A percentile compares a stretch with the other conserved stretches of the same genome.
These are phyloP conservation scores for Epizoanthus ramosus DNA, from an alignment of 92 coral and sea anemone genomes.

Conservation along the genomic window DNA sequence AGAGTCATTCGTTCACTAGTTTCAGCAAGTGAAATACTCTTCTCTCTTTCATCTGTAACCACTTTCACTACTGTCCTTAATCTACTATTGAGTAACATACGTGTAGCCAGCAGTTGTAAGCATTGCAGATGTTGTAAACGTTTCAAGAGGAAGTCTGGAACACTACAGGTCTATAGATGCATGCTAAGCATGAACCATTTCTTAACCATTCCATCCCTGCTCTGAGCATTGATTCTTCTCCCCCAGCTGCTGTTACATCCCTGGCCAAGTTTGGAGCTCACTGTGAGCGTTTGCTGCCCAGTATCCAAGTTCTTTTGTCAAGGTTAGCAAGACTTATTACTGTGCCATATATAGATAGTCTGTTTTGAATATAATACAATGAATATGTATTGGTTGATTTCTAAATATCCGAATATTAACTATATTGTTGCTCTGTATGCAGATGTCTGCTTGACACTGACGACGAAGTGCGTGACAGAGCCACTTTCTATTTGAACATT, in stretches of 20 bases:
- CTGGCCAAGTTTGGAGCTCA: slow-evolving; percentile 99
- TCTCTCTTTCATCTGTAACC: too few species aligned
- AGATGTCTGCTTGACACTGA: slow-evolving; percentile 97
- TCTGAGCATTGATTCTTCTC: not conserved
- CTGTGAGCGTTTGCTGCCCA: slow-evolving; percentile 86
- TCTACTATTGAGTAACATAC: too few species aligned
- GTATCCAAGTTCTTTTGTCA: slow-evolving; percentile 89
- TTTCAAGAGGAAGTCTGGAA: too few species aligned
- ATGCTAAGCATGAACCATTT: too few species aligned
- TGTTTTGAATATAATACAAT: not conserved
- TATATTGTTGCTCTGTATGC: not conserved
- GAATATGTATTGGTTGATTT: not conserved
- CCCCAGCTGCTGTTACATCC: slow-evolving; percentile 96
- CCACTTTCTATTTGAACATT: slow-evolving; percentile 92
- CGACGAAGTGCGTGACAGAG: slow-evolving; percentile 97
- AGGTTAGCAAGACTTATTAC: slow-evolving; percentile 57
- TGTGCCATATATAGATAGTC: not conserved
- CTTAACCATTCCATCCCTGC: not conserved
- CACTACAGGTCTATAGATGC: too few species aligned
- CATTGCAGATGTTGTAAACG: too few species aligned
- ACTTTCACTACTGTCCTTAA: too few species aligned
- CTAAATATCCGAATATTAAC: too few species aligned
- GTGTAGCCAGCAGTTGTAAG: too few species aligned
- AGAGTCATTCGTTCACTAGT: too few species aligned
- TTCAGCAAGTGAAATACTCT: too few species aligned